Evolutionary conservation across 2,888 invertebrate genomes (phyloP).

Genomic region (Dryocosmus kuriphilus): DNA sequence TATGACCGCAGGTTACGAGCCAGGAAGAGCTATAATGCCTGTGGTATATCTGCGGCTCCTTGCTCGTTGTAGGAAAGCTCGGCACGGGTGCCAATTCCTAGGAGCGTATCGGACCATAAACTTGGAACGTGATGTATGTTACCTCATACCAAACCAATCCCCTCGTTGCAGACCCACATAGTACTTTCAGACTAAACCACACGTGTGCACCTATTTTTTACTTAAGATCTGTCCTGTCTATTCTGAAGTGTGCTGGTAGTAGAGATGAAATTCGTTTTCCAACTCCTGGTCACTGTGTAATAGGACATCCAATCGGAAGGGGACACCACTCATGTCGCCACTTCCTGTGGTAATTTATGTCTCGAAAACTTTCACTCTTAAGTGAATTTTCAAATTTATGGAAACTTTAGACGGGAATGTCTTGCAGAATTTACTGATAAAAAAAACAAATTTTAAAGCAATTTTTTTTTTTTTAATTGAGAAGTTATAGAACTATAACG

Average conservation of each 20-base stretch:
- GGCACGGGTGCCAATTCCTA: slow-evolving; percentile 73
- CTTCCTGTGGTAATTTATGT: slow-evolving; percentile 12
- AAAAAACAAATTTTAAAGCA: too few relatives aligned
- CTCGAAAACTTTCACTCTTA: not conserved
- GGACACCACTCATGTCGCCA: slow-evolving; percentile 10
- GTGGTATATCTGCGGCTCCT: slow-evolving; percentile 68
- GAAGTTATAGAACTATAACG: not conserved
- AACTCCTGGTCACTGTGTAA: slow-evolving; percentile 32
- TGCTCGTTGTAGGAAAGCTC: slow-evolving; percentile 68
- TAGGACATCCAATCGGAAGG: slow-evolving; percentile 25
- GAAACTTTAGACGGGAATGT: not conserved
- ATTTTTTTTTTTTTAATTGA: too few relatives aligned
- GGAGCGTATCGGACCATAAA: slow-evolving; percentile 74
- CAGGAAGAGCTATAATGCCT: slow-evolving; percentile 76
- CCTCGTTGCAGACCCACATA: slow-evolving; percentile 51
- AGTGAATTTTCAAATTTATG: not conserved
- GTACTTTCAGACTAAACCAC: slow-evolving; percentile 18
- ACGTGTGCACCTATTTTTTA: slow-evolving; percentile 9
- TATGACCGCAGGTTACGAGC: slow-evolving; percentile 76
- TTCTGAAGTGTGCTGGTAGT: slow-evolving; percentile 41
- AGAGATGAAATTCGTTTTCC: slow-evolving; percentile 47
- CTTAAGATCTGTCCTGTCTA: slow-evolving; percentile 6
- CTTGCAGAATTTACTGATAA: not conserved
- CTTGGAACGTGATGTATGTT: slow-evolving; percentile 69
- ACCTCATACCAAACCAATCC: slow-evolving; percentile 48